Evolutionary conservation across 2,888 invertebrate genomes (phyloP).

Genomic region (Euphydryas editha): DNA sequence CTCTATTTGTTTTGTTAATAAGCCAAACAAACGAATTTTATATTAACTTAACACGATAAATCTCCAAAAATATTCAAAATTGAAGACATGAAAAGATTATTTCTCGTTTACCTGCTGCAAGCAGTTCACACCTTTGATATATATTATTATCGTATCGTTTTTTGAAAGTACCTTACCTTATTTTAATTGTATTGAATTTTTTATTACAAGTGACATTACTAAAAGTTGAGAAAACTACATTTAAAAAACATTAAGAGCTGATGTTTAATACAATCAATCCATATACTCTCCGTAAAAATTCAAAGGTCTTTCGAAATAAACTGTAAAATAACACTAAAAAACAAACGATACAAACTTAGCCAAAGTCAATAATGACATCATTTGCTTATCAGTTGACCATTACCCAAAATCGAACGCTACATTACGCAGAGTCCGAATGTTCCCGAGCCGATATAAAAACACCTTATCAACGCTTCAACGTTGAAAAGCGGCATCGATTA

Average conservation of each 20-base stretch:
- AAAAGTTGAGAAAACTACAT: too few relatives aligned
- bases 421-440: conserved; percentile 79
- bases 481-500: conserved; percentile 73
- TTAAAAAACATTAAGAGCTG: too few relatives aligned
- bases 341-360: conserved; percentile 74
- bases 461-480: conserved; percentile 72
- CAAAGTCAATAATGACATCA: conserved; percentile 76
- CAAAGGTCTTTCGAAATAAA: conserved; percentile 13
- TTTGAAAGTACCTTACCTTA: too few relatives aligned
- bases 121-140: background rate
- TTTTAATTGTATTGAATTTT: too few relatives aligned
- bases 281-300: conserved; percentile 19
- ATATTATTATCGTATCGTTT: too few relatives aligned
- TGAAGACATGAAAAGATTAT: background rate
- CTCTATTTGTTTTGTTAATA: conserved; percentile 33
- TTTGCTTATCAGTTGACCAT: conserved; percentile 84
- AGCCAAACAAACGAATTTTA: conserved; percentile 1
- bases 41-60: too few relatives aligned
- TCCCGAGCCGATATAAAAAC: conserved; percentile 74
- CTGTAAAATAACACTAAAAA: conserved; percentile 47
- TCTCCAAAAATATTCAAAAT: background rate
- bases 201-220: too few relatives aligned
- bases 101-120: background rate
- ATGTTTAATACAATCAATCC: background rate
- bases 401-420: conserved; percentile 82